Evolutionary conservation across 2,888 invertebrate genomes (phyloP).

Genomic region (Nycteola revayana): DNA sequence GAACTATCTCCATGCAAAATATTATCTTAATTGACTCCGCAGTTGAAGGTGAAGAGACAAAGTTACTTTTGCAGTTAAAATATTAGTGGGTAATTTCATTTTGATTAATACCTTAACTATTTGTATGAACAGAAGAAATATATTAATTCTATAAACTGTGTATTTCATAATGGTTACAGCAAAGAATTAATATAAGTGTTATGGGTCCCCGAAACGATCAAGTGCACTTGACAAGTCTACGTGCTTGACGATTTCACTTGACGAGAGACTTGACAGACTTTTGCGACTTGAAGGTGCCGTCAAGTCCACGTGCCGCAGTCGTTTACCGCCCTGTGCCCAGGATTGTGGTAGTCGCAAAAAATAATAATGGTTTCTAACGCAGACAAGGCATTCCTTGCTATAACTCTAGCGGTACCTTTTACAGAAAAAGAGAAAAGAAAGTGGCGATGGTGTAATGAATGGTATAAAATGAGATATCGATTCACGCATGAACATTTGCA

Average conservation of each 20-base stretch:
- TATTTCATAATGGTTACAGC: too few species aligned
- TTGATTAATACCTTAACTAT: too few species aligned
- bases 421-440: slow-evolving; percentile 11
- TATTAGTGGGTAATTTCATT: too few species aligned
- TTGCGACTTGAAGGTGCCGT: slow-evolving; percentile 8
- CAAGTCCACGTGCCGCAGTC: slow-evolving; percentile 8
- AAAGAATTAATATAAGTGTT: too few species aligned
- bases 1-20: too few species aligned
- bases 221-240: slow-evolving; percentile 4
- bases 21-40: too few species aligned
- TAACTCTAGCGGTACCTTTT: slow-evolving; percentile 13
- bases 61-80: too few species aligned
- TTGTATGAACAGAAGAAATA: too few species aligned
- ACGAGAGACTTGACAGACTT: slow-evolving; percentile 7
- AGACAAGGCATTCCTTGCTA: slow-evolving; percentile 12
- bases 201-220: slow-evolving; percentile 2
- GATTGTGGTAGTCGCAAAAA: slow-evolving; percentile 11
- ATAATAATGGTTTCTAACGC: slow-evolving; percentile 13
- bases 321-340: slow-evolving; percentile 6
- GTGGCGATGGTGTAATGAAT: slow-evolving; percentile 11
- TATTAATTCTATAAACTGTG: too few species aligned
- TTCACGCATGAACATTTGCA: slow-evolving; percentile 15
- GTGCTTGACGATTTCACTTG: slow-evolving; percentile 8
- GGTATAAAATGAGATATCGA: slow-evolving; percentile 17
- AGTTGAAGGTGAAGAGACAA: too few species aligned